Conservation (phyloP, 1,140 invertebrate genomes). For the Paraescarpia echinospica region DNA sequence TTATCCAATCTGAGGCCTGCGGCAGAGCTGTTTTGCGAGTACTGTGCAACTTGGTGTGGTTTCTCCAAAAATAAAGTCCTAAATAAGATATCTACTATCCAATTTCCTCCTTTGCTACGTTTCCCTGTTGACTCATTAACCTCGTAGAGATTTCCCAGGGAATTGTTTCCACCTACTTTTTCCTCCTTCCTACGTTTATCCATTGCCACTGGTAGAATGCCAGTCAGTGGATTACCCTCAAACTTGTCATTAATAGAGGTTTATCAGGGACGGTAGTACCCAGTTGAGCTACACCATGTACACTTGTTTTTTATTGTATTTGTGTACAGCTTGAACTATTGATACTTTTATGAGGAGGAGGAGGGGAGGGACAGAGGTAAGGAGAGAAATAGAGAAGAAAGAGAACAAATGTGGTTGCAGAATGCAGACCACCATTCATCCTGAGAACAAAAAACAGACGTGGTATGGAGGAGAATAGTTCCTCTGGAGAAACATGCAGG, state of each 20-base stretch:
- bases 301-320: no score
- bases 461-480: not conserved
- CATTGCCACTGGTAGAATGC: not conserved
- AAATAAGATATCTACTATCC: not conserved
- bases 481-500: not conserved
- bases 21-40: not conserved
- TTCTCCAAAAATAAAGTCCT: not conserved
- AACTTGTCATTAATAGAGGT: not conserved
- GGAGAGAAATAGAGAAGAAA: not conserved
- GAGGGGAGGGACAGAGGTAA: not conserved
- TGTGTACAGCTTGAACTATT: no score
- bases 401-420: not conserved
- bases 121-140: not conserved
- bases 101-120: not conserved
- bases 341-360: not conserved
- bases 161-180: not conserved
- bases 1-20: not conserved
- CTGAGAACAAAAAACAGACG: not conserved
- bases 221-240: not conserved
- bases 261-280: no score
- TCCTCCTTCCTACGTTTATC: not conserved
- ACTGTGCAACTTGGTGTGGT: not conserved
- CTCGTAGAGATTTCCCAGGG: not conserved
- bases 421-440: not conserved
- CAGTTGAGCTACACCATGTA: no score